Evolutionary conservation across 1,140 invertebrate species (phyloP).

Genomic region (Drosophila navojoa): DNA sequence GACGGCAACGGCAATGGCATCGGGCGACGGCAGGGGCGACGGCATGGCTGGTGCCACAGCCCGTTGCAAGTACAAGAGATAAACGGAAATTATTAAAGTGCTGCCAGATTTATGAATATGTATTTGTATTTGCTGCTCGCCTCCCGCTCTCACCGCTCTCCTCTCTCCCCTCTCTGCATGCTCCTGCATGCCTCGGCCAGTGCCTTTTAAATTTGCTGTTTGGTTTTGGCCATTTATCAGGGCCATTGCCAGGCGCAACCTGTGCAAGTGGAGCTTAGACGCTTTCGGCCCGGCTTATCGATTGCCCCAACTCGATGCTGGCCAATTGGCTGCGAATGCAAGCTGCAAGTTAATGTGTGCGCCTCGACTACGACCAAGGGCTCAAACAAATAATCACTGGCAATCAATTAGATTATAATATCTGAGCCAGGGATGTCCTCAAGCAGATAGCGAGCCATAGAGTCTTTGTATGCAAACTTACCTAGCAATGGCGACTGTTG

Average conservation of each 20-base stretch:
- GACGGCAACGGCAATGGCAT: not conserved
- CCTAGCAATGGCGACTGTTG: no score
- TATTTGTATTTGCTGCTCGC: slow-evolving; percentile 45
- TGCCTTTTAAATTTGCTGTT: slow-evolving; percentile 50
- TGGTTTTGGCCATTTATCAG: slow-evolving; percentile 48
- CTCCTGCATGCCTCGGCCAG: not conserved
- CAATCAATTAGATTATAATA: not conserved
- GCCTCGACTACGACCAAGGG: not conserved
- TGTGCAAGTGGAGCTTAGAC: slow-evolving; percentile 13
- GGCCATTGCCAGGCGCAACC: slow-evolving; percentile 15
- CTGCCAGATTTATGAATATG: slow-evolving; percentile 80
- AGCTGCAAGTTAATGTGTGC: slow-evolving; percentile 17
- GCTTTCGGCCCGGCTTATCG: slow-evolving; percentile 14
- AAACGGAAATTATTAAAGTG: slow-evolving; percentile 82
- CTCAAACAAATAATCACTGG: slow-evolving; percentile 1
- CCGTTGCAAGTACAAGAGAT: slow-evolving; percentile 67
- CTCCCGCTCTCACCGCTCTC: not conserved
- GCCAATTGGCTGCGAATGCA: slow-evolving; percentile 17
- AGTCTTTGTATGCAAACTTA: no score
- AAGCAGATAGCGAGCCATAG: no score
- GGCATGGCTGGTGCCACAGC: slow-evolving; percentile 51
- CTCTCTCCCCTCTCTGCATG: no score
- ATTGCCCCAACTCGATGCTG: slow-evolving; percentile 20
- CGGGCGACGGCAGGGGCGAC: not conserved
- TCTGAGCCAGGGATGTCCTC: not conserved